Conservation (phyloP, 2,797 vertebrate species). For the Pachyuromys duprasi region DNA sequence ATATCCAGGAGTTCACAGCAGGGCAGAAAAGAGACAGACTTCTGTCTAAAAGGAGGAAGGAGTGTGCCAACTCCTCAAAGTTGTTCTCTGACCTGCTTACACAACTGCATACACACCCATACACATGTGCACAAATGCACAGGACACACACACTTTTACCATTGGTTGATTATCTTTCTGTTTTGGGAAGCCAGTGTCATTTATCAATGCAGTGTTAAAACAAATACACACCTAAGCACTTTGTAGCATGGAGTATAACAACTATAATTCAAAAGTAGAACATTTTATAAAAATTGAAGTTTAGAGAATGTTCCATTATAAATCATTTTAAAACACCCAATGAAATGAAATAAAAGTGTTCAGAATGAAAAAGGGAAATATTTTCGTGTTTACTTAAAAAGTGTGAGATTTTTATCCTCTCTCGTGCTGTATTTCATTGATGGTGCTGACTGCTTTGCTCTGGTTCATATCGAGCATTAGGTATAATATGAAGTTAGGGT, state of each 20-base stretch:
- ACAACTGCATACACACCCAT: neutral
- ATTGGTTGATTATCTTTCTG: neutral
- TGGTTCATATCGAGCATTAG: slow-evolving; percentile 12
- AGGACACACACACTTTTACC: neutral
- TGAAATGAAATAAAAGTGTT: neutral
- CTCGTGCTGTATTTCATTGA: neutral
- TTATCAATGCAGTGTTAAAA: neutral
- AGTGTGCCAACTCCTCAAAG: no score
- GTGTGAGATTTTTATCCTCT: neutral
- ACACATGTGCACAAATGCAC: neutral
- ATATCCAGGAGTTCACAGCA: neutral
- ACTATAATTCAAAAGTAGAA: neutral
- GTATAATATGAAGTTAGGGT: slow-evolving; percentile 13
- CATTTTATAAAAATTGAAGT: neutral
- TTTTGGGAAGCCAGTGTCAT: neutral
- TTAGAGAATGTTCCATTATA: neutral
- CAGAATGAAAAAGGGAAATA: neutral
- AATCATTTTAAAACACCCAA: neutral
- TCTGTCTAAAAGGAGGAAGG: neutral
- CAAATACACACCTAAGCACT: neutral
- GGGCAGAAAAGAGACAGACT: neutral
- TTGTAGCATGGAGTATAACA: neutral
- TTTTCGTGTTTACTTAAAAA: slow-evolving; percentile 20
- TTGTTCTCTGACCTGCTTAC: neutral
- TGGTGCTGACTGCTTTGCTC: neutral